These are phyloP conservation scores for Pristionchus mayeri DNA, from an alignment of 2,888 invertebrate genomes.

Conservation along the genomic window DNA sequence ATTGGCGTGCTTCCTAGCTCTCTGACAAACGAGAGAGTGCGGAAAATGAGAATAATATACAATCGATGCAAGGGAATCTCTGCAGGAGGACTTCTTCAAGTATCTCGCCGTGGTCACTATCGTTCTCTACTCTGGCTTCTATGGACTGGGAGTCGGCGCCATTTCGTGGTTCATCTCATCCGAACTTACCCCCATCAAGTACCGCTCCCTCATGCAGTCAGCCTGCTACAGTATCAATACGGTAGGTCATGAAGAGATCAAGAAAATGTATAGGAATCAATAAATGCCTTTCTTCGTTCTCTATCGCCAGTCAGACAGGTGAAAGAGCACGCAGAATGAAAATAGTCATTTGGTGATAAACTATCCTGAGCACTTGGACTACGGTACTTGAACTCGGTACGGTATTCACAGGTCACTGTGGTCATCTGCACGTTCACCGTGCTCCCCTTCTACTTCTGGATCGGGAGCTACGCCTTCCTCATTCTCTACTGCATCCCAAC, in stretches of 20 bases:
- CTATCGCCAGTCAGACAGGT: too few species aligned
- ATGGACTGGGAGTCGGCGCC: constrained; percentile 63
- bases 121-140: not conserved
- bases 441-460: constrained; percentile 32
- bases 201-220: constrained; percentile 66
- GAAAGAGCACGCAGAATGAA: too few species aligned
- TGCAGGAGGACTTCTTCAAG: constrained; percentile 2
- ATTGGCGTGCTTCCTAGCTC: too few species aligned
- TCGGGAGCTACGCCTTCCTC: constrained; percentile 61
- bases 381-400: too few species aligned
- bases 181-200: constrained; percentile 66
- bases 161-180: constrained; percentile 68
- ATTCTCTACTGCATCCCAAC: constrained; percentile 64
- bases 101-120: constrained; percentile 12
- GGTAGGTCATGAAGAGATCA: constrained; percentile 50
- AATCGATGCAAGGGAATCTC: not conserved
- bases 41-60: too few species aligned
- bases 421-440: constrained; percentile 17
- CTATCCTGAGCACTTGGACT: too few species aligned
- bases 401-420: constrained; percentile 22
- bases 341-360: too few species aligned
- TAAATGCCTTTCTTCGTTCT: too few species aligned
- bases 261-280: too few species aligned
- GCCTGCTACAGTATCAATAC: constrained; percentile 66
- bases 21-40: too few species aligned